A percentile compares a stretch with the other conserved stretches of the same genome.
Conservation (phyloP, 2,888 invertebrate species). For the Tethea ocularis region DNA sequence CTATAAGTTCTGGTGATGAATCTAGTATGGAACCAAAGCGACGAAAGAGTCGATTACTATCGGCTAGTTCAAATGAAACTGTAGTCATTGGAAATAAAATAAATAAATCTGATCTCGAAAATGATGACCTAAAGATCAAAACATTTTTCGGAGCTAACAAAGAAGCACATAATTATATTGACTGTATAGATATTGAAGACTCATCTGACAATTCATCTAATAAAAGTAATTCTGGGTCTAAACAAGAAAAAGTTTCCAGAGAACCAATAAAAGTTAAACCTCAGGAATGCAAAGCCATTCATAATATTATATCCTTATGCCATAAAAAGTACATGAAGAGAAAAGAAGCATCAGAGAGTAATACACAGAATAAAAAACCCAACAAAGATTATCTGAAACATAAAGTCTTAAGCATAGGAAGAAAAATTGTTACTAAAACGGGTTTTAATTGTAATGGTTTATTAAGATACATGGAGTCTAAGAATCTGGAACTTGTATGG, state of each 20-base stretch:
- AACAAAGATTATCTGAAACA: conserved; percentile 55
- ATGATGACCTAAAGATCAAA: conserved; percentile 14
- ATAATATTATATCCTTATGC: conserved; percentile 56
- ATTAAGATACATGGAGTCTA: conserved; percentile 64
- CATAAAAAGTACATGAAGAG: conserved; percentile 49
- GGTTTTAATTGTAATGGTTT: conserved; percentile 61
- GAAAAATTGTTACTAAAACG: conserved; percentile 61
- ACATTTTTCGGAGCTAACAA: conserved; percentile 11
- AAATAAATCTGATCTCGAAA: conserved; percentile 20
- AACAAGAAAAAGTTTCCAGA: conserved; percentile 14
- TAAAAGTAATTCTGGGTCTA: conserved; percentile 21
- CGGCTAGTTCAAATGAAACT: conserved; percentile 51
- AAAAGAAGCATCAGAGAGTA: conserved; percentile 24
- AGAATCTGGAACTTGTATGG: conserved; percentile 64
- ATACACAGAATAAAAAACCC: conserved; percentile 20
- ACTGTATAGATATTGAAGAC: conserved; percentile 63
- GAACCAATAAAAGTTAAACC: conserved; percentile 24
- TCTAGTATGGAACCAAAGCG: conserved; percentile 28
- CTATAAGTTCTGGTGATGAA: conserved; percentile 9
- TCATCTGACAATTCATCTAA: conserved; percentile 53
- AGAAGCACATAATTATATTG: conserved; percentile 26
- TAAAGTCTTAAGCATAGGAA: conserved; percentile 70
- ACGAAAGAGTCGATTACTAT: conserved; percentile 43
- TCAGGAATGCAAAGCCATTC: conserved; percentile 45
- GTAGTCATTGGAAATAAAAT: conserved; percentile 40